Base-by-base conservation (phyloP, 2,888 invertebrate species). In the Dicyrtomina minuta region DNA sequence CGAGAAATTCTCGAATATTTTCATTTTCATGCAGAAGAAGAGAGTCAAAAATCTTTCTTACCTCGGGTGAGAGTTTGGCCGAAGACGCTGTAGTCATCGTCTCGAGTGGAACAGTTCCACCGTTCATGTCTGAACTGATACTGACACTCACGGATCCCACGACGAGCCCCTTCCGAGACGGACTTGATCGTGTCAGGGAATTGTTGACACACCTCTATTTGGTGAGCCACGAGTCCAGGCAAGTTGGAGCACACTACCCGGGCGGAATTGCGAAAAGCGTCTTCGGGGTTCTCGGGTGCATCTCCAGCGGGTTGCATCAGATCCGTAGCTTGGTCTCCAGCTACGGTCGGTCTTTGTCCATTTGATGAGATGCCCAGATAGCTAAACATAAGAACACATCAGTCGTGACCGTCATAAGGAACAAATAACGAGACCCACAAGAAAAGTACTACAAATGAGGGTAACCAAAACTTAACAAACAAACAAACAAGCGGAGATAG, bases 71-170 rank as follows among this genome's bases (percentile, higher is more conserved):
- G 79, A 26, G 84, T 82, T 73, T 83, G 81, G 24, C 84, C 84
- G 77, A 85, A 85, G n/a, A 85, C 83, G 55, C 82, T 83, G 72
- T 81, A 80, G 67, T 81, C 81, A 46, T 80, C 79, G 44, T 78
- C 77, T 24, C 72, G 74, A 5, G 82, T 81, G 66, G 84, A 83
- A 75, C 87, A 87, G 80, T 87, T 87, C 87, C 87, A 87, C 13
- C 85, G 80, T 78, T 86, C 85, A 77, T 82, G 82, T 62, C 82
- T 80, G 79, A 87, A 87, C 80, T 86, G 86, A 66, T 81, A 80
- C 78, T 86, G 85, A 75, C 86, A 87, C 78, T 87, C 85, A 41
- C 81, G 78, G 71, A 87, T 84, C 33, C 85, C 86, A 46, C 83
- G 80, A n/a, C 83, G 79, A 1, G 85, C 84, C 15, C 86, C 86